phyloP scores from a whole-genome alignment of 2,888 invertebrate genomes.

The Drosophila mayaguana region DNA sequence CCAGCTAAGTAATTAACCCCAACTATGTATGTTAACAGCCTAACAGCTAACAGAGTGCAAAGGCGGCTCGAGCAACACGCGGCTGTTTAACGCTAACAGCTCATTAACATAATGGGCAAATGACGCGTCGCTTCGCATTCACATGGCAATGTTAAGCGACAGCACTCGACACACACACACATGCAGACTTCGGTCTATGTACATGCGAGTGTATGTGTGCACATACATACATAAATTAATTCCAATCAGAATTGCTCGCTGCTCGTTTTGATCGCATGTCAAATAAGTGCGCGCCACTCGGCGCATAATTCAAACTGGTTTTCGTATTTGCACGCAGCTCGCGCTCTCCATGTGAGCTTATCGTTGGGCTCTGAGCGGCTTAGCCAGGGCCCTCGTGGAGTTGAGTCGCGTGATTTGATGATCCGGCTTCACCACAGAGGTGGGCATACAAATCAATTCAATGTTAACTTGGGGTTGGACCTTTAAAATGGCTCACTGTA shows the following conservation, averaged over 20 bases:
- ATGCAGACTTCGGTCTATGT: neutral
- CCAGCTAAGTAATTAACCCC: slow-evolving; percentile 53
- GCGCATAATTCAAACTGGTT: slow-evolving; percentile 73
- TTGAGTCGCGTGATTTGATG: slow-evolving; percentile 29
- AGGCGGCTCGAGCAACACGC: slow-evolving; percentile 37
- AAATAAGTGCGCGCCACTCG: slow-evolving; percentile 66
- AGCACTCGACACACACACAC: slow-evolving; percentile 11
- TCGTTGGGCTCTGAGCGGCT: slow-evolving; percentile 14
- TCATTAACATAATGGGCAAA: slow-evolving; percentile 73
- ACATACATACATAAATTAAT: slow-evolving; percentile 69
- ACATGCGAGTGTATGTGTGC: slow-evolving; percentile 4
- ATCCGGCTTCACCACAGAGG: slow-evolving; percentile 26
- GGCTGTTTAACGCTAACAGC: slow-evolving; percentile 62
- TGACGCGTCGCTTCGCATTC: slow-evolving; percentile 53
- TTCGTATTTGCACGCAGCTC: slow-evolving; percentile 37
- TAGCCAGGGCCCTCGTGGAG: slow-evolving; percentile 6
- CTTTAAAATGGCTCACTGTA: neutral
- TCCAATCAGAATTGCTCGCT: slow-evolving; percentile 58
- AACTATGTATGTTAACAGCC: slow-evolving; percentile 32
- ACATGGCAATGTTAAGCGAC: slow-evolving; percentile 74
- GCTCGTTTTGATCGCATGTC: slow-evolving; percentile 67
- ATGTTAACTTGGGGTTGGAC: slow-evolving; percentile 1
- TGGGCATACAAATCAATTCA: slow-evolving; percentile 32
- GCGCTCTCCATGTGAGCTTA: slow-evolving; percentile 47
- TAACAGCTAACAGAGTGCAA: slow-evolving; percentile 37